Evolutionary conservation across 2,113 vertebrate species (phyloP), one percentile per base, ranked within the genome.

Genomic region (Anarhynchus alexandrinus): DNA sequence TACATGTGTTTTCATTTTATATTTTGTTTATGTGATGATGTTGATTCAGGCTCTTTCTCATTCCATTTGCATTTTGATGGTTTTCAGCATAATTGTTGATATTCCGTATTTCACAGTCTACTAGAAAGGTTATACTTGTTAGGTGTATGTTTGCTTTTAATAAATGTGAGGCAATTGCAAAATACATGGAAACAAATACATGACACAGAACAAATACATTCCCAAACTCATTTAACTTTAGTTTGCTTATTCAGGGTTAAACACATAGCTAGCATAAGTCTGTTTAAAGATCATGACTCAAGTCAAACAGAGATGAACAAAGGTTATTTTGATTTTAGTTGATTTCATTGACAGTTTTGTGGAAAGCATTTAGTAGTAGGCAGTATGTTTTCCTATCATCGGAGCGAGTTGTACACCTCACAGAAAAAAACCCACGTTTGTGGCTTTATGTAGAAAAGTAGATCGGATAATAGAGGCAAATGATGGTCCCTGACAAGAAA

Each of bases 11-110:
- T 81, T 67, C 22, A 32, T 64, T 94, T 72, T 65, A 27, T 71
- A 6, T 93, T 76, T 86, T 71, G 52, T 78, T 84, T 84, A 78
- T 10, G 7, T 67, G 55, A 14, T 79, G 45, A 22, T 57, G 43
- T 71, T 82, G 38, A 40, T 81, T 55, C 32, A 71, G 21, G 30
- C 67, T 81, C 38, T 79, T 88, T 86, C 52, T 95, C 14, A 21
- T 88, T 86, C 43, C 19, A 29, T 90, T 94, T 88, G 52, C 71
- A 78, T 92, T 96, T 96, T 92, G n/a, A 70, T 81, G 19, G 10
- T 77, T 94, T 88, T 78, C 22, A 66, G 51, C 20, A 54, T 88
- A 65, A 67, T 84, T 27, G 34, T 32, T 78, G 34, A 12, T 64
- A 64, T 47, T 82, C 12, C 4, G 1, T 51, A 22, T 88, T 79